Evolutionary conservation across 1,140 invertebrate species (phyloP), one percentile per base, ranked within the genome.

Genomic region (Tetranychus cinnabarinus): DNA sequence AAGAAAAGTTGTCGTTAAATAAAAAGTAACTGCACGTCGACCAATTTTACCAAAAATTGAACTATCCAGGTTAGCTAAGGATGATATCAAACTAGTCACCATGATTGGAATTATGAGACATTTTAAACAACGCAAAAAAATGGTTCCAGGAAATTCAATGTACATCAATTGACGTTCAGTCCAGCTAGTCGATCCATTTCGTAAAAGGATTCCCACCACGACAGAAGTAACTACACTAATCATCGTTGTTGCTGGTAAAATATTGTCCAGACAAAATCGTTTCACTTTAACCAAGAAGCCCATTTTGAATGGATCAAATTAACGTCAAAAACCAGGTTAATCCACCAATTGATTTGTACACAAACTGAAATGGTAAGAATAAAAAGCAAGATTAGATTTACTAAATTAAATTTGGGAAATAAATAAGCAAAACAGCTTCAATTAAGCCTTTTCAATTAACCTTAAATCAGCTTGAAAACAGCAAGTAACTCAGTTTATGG

Each of bases 91-190:
- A 23, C 86, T 89, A 0, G 86, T 82, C 6, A 90, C 80, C 63
- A 93, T 79, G 62, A 93, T 76, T 0, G 89, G 88, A 34, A 93
- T 79, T 68, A 92, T 91, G 34, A 93, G 77, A 61, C 81, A 81
- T 71, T 91, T 91, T 1, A 93, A 75, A 83, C 91, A 90, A 60
- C 86, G 77, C n/a, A 92, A 76, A 70, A 92, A 92, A 37, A 92
- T 73, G 67, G 89, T 85, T n/a, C 72, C 72, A 13, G 71, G 69
- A 61, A 71, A 73, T 37, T 85, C 81, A 64, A 93, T 80, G 73
- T 92, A 92, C 82, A 88, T 88, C 15, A 81, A 66, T 61, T 76
- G 72, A 69, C 70, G 71, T 61, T 65, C 71, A 66, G 39, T 66
- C 73, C 73, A 75, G 10, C 47, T 58, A 55, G 66, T 61, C 5